Evolutionary conservation across 2,797 vertebrate species (phyloP), one percentile per base, ranked within the genome.

Genomic region (Aldrovandia affinis): DNA sequence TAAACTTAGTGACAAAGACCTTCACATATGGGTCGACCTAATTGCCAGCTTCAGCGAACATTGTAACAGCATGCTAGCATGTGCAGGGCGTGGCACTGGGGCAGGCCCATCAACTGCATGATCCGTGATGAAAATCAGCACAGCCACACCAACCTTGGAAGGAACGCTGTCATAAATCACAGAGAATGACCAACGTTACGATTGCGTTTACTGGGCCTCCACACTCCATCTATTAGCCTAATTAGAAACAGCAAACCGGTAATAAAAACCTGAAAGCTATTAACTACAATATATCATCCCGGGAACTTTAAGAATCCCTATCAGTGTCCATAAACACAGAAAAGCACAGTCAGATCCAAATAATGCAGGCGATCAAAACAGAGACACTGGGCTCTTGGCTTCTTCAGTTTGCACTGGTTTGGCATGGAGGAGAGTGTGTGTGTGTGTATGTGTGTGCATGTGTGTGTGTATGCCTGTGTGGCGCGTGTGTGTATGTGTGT

Each of bases 221-320:
- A 22, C 50, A 80, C 57, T n/a, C 78, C 78, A 80, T 80, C 78
- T 80, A 57, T 80, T 80, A 36, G 30, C 33, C 78, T 80, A 36
- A 80, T 80, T 80, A 59, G 50, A 80, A 80, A 80, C 78, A 80
- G n/a, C 44, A 57, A 47, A 57, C 78, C 36, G 10, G 52, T 57
- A 80, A 80, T 80, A 80, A 33, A 80, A 80, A 28, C 50, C 30
- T 57, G 44, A 36, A 36, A 22, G 73, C 50, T 57, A 57, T 80
- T 80, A 33, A 39, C 15, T 59, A n/a, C 39, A 57, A 80, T n/a
- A 8, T 59, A 57, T 57, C 8, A 33, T 59, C 50, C 28, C 54
- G 4, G 14, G 33, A 59, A 80, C 52, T 80, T 80, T 8, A 39
- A 33, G 78, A 33, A 30, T 80, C n/a, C 50, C 78, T 36, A 39